Evolutionary conservation across 2,888 invertebrate genomes (phyloP).

Genomic region (Aleiodes leptofemur): DNA sequence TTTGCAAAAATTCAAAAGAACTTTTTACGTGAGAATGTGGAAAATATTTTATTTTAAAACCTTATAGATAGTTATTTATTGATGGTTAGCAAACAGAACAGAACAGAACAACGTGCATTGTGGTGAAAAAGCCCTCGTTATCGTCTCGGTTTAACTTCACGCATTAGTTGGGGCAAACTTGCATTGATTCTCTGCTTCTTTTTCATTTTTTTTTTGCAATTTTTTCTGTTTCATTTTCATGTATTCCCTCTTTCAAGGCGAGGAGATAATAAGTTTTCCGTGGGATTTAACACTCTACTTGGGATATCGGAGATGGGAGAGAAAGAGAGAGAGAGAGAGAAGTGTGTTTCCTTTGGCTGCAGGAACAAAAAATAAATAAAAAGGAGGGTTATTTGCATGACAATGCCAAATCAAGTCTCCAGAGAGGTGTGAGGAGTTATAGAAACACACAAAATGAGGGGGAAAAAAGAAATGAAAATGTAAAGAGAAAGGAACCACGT

Average conservation of each 20-base stretch:
- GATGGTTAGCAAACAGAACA: conserved; percentile 1
- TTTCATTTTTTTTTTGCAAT: neutral
- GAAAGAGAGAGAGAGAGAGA: neutral
- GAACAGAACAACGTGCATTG: conserved; percentile 42
- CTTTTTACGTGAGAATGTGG: too few relatives aligned
- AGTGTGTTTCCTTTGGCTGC: neutral
- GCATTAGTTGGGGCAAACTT: conserved; percentile 42
- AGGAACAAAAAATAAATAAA: too few relatives aligned
- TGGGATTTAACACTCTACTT: neutral
- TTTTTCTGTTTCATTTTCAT: too few relatives aligned
- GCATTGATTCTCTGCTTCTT: neutral
- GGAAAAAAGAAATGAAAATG: neutral
- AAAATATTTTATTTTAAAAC: conserved; percentile 40
- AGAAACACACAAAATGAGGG: neutral
- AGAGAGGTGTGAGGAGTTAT: conserved; percentile 18
- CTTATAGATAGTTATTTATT: conserved; percentile 40
- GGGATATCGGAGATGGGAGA: neutral
- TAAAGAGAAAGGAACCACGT: conserved; percentile 17
- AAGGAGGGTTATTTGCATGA: conserved; percentile 62
- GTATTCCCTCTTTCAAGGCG: neutral
- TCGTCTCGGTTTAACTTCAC: conserved; percentile 24
- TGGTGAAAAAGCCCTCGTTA: conserved; percentile 41
- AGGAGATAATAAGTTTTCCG: conserved; percentile 41
- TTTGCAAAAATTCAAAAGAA: too few relatives aligned
- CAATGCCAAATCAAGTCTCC: conserved; percentile 63